phyloP scores from a whole-genome alignment of 2,888 invertebrate genomes.

The Thumatha senex region DNA sequence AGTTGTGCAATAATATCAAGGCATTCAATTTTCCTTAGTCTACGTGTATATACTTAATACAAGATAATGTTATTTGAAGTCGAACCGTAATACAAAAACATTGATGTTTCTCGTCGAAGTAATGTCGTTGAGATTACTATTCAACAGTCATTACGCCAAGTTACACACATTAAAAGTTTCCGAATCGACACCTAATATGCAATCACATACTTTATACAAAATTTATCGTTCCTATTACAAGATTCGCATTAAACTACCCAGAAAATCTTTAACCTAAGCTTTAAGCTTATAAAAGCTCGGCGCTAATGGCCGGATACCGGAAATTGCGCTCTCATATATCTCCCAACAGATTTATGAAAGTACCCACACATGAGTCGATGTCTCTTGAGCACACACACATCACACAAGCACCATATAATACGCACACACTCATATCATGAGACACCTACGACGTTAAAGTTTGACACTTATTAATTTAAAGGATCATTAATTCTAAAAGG shows the following conservation, averaged over 20 bases:
- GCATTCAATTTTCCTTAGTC: conserved; percentile 25
- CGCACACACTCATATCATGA: conserved; percentile 46
- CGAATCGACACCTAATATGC: conserved; percentile 82
- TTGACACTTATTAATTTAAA: conserved; percentile 80
- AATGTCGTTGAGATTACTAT: conserved; percentile 37
- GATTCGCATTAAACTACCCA: conserved; percentile 84
- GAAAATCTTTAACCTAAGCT: conserved; percentile 84
- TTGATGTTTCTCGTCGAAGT: conserved; percentile 26
- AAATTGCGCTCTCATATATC: conserved; percentile 96
- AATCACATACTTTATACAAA: conserved; percentile 83
- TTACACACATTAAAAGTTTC: conserved; percentile 82
- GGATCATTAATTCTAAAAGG: conserved; percentile 71
- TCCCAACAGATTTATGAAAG: conserved; percentile 95
- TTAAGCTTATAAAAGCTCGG: conserved; percentile 86
- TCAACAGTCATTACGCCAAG: conserved; percentile 78
- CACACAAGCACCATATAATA: conserved; percentile 36
- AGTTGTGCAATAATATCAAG: no score
- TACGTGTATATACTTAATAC: conserved; percentile 8
- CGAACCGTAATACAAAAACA: conserved; percentile 28
- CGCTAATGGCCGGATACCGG: conserved; percentile 94
- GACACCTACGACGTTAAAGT: conserved; percentile 56
- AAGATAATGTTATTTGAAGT: conserved; percentile 22
- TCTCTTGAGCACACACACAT: conserved; percentile 68
- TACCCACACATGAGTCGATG: conserved; percentile 84
- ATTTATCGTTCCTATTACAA: conserved; percentile 84